These are phyloP conservation scores for Fissipunctia ypsillon DNA, from an alignment of 2,888 invertebrate species.

Conservation along the genomic window DNA sequence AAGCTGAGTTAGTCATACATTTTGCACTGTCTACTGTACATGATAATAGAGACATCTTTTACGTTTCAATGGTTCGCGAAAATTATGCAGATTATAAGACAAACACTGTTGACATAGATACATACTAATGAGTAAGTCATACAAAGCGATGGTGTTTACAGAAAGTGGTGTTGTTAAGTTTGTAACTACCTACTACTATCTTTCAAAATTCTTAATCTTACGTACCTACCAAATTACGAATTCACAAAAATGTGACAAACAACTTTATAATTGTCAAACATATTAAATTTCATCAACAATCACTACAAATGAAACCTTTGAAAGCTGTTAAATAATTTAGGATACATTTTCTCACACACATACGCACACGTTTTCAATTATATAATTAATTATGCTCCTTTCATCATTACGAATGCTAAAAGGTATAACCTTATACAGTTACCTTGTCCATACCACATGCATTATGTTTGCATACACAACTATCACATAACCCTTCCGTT, in stretches of 20 bases:
- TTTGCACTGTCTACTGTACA: constrained; percentile 50
- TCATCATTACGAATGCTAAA: constrained; percentile 24
- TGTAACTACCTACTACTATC: neutral
- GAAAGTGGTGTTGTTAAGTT: constrained; percentile 30
- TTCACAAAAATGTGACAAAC: neutral
- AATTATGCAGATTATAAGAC: constrained; percentile 51
- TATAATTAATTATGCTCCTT: constrained; percentile 6
- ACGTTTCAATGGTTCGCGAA: constrained; percentile 55
- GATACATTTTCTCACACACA: neutral
- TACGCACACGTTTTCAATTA: constrained; percentile 39
- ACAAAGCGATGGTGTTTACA: constrained; percentile 22
- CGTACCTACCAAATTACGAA: neutral
- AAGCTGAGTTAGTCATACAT: constrained; percentile 76
- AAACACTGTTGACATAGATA: constrained; percentile 39
- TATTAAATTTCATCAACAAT: neutral
- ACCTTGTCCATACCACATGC: constrained; percentile 32
- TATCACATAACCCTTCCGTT: constrained; percentile 78
- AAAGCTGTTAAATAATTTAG: neutral
- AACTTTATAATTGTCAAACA: neutral
- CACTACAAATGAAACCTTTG: constrained; percentile 3
- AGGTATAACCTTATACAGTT: constrained; percentile 46
- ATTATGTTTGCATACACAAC: constrained; percentile 50
- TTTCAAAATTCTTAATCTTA: constrained; percentile 8
- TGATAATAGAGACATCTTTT: constrained; percentile 48
- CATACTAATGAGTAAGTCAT: constrained; percentile 44